Base-by-base conservation (phyloP, 37 sponge, comb jelly and placozoan species). In the Hormiphora californensis region DNA sequence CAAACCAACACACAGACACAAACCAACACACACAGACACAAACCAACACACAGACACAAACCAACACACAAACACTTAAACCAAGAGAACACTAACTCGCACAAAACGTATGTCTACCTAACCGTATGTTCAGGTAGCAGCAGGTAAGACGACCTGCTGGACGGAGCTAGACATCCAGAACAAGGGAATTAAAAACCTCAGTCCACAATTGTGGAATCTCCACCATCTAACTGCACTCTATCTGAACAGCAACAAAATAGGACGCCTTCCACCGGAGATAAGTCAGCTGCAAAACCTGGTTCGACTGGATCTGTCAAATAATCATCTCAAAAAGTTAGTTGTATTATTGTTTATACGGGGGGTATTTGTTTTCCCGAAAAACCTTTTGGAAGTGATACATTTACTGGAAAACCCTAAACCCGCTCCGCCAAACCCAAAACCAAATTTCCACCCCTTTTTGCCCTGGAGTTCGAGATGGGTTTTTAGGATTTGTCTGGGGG, bases 271-370 rank as follows among this genome's bases (percentile, higher is more conserved):
- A 1, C 90, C 93, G 9, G 95, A 94, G 62, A 92, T 97, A 2
- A 55, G 87, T 32, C 87, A 69, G 31, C 89, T 97, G 44, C 69
- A 86, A 15, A 85, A 57, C 32, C 91, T 97, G 0, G 43, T 62
- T 11, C 91, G 89, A 55, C 89, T 97, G 0, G 94, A 97, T 86
- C 88, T 97, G 55, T 94, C 98, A 0, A 89, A 91, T 39, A 97
- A 97, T 91, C 93, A 94, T 69, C 89, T 97, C 1, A 86, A 91
- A 36, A 73, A 46, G 81, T 73, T 22, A 41, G 44, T 40, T 67
- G 3, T 21, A 28, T 67, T 67, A 49, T 49, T 15, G 9, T 17
- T 49, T n/a, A n/a, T n/a, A n/a, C n/a, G n/a, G n/a, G n/a, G n/a
- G n/a, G n/a, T n/a, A n/a, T n/a, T n/a, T n/a, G n/a, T n/a, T n/a